These are phyloP conservation scores for Chlorodrepanis virens DNA, from an alignment of 2,113 vertebrate genomes.

Conservation along the genomic window DNA sequence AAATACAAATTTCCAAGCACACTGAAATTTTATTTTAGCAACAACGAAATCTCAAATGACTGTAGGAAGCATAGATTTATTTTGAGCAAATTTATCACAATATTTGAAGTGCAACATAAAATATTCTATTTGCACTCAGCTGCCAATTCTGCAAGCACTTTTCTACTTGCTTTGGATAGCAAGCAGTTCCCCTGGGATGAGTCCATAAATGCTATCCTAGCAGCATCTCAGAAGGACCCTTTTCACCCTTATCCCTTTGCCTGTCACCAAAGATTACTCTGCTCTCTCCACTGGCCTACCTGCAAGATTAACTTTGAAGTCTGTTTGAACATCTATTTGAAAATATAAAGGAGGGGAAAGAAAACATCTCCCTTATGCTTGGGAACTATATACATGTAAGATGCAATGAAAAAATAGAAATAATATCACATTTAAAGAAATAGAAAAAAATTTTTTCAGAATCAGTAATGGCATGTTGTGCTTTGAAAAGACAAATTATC, in stretches of 20 bases:
- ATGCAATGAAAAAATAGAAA: not conserved
- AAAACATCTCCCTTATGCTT: not conserved
- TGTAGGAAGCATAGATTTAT: not conserved
- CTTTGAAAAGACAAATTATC: slow-evolving; percentile 61
- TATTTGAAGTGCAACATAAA: not conserved
- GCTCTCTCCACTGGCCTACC: not conserved
- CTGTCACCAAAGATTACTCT: not conserved
- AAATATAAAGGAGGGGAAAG: not conserved
- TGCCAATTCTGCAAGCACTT: not conserved
- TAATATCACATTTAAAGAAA: slow-evolving; percentile 1
- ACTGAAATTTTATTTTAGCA: not conserved
- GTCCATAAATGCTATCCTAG: not conserved
- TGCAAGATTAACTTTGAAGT: not conserved
- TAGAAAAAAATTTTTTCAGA: slow-evolving; percentile 31
- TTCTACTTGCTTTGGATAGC: not conserved
- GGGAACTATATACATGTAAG: not conserved
- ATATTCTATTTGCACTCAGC: not conserved
- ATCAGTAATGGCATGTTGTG: slow-evolving; percentile 39
- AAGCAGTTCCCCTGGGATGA: not conserved
- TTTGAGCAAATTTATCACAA: not conserved
- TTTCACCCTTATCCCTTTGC: not conserved
- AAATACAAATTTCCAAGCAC: not conserved
- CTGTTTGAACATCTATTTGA: not conserved
- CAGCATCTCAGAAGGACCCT: not conserved
- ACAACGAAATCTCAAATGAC: not conserved